These are phyloP conservation scores for Exaiptasia diaphana DNA, from an alignment of 64 coral and sea anemone species.

Conservation along the genomic window DNA sequence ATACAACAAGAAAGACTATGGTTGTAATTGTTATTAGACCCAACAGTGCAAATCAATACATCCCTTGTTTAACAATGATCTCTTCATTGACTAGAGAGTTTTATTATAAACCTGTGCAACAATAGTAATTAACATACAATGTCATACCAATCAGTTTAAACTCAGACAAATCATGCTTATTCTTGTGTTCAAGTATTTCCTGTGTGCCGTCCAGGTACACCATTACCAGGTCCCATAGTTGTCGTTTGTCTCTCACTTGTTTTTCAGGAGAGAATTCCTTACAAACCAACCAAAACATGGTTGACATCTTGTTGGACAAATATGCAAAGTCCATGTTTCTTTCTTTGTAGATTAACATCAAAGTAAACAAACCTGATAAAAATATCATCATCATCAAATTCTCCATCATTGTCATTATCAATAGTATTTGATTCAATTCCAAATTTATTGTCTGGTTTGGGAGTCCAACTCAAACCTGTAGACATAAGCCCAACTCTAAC, in stretches of 20 bases:
- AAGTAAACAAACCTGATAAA: conserved; percentile 66
- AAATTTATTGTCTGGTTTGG: no score
- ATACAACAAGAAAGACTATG: neutral
- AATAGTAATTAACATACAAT: neutral
- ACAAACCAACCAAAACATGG: conserved; percentile 15
- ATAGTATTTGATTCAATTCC: no score
- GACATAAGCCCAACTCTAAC: no score
- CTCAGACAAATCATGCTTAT: conserved; percentile 77
- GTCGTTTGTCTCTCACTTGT: conserved; percentile 51
- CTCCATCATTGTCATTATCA: no score
- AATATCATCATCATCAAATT: no score
- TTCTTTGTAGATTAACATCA: conserved; percentile 85
- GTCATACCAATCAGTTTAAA: conserved; percentile 69
- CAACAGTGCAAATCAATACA: no score
- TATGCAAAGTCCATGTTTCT: conserved; percentile 64
- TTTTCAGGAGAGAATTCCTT: neutral
- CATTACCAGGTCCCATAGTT: conserved; percentile 71
- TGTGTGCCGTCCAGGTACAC: conserved; percentile 85
- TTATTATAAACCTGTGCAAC: no score
- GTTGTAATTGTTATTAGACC: no score
- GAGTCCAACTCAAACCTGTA: no score
- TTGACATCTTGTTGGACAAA: conserved; percentile 63
- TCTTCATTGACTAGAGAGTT: no score
- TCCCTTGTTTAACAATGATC: no score
- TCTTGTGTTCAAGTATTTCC: conserved; percentile 89